Evolutionary conservation across 2,113 vertebrate genomes (phyloP).

Genomic region (Tauraco erythrolophus): DNA sequence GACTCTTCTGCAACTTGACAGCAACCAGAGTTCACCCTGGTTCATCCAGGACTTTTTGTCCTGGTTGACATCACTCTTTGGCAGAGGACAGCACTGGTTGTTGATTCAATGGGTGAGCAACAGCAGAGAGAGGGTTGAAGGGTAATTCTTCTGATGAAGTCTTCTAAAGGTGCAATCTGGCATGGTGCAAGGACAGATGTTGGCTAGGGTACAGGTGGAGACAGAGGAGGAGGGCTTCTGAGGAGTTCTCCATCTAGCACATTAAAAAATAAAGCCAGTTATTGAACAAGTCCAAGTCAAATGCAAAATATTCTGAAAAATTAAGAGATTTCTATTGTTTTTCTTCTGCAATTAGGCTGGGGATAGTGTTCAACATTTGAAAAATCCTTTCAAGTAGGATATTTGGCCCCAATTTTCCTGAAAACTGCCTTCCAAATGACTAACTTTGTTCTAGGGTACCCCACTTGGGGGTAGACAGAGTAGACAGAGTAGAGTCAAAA

Average conservation of each 20-base stretch:
- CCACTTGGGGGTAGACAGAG: no score
- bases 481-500: background rate
- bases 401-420: background rate
- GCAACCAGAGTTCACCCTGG: background rate
- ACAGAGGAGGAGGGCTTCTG: background rate
- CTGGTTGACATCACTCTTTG: background rate
- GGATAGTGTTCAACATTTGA: background rate
- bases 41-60: background rate
- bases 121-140: background rate
- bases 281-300: background rate
- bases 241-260: background rate
- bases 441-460: background rate
- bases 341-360: background rate
- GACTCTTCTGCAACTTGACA: background rate
- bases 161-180: background rate
- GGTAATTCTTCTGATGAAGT: background rate
- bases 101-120: background rate
- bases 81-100: background rate
- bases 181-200: fast-evolving
- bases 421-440: background rate
- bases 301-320: background rate
- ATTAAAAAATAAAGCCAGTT: background rate
- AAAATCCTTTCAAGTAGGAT: background rate
- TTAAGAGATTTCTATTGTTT: background rate
- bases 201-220: background rate